Percentiles rank a stretch among this genome's conserved stretches.
These are phyloP conservation scores for Notodonta ziczac DNA, from an alignment of 2,888 invertebrate species.

Conservation along the genomic window DNA sequence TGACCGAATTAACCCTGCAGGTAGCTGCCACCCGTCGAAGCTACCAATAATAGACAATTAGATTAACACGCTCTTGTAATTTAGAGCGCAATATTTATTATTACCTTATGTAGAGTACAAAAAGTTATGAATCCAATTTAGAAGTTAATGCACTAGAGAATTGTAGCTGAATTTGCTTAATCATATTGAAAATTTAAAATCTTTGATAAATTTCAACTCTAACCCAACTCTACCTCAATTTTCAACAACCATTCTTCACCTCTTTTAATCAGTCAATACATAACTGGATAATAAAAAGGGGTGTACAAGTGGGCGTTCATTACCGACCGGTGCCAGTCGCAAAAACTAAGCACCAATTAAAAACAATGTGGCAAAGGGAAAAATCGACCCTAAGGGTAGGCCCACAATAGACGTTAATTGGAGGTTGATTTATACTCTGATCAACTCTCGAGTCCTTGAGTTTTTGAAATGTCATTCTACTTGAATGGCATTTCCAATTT, in stretches of 20 bases:
- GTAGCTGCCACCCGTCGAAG: constrained; percentile 24
- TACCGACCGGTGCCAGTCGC: constrained; percentile 46
- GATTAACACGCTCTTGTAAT: background rate
- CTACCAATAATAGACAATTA: no score
- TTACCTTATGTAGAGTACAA: constrained; percentile 6
- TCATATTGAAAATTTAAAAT: no score
- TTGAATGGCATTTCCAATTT: no score
- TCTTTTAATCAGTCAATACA: constrained; percentile 32
- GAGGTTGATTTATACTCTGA: background rate
- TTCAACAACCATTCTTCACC: background rate
- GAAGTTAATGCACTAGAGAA: background rate
- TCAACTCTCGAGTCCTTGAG: no score
- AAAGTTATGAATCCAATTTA: constrained; percentile 3
- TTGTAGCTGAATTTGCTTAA: no score
- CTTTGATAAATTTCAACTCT: no score
- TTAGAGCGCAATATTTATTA: constrained; percentile 6
- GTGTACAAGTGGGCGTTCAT: constrained; percentile 46
- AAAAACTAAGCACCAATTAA: constrained; percentile 70
- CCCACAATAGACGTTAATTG: constrained; percentile 6
- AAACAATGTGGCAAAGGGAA: constrained; percentile 59
- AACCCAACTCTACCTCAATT: background rate
- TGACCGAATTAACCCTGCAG: no score
- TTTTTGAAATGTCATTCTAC: no score
- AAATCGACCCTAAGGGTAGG: constrained; percentile 46
- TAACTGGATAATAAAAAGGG: constrained; percentile 22